These are phyloP conservation scores for Ailurus styani DNA, from an alignment of 2,113 vertebrate species.

Conservation along the genomic window DNA sequence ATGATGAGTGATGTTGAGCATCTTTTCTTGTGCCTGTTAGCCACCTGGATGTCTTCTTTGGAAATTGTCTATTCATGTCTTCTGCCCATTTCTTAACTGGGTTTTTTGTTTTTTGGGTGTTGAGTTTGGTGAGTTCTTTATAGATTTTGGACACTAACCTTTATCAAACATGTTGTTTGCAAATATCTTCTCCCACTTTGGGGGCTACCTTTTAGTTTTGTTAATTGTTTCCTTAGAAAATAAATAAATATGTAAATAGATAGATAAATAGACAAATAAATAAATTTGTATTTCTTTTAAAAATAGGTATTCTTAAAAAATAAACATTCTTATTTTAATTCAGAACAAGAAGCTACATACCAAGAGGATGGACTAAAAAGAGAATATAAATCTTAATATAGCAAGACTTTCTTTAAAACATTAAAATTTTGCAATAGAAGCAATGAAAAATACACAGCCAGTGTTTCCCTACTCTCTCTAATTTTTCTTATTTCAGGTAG, in stretches of 20 bases:
- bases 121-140: background rate
- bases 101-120: background rate
- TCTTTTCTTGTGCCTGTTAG: too few species aligned
- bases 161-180: background rate
- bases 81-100: background rate
- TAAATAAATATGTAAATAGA: background rate
- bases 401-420: background rate
- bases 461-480: background rate
- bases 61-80: too few species aligned
- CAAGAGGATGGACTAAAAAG: background rate
- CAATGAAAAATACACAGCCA: background rate
- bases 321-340: background rate
- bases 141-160: background rate
- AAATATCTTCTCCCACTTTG: background rate
- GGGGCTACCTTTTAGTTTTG: background rate
- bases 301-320: background rate
- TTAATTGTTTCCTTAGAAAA: background rate
- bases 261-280: background rate
- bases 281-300: background rate
- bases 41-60: too few species aligned
- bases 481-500: background rate
- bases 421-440: background rate
- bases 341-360: background rate
- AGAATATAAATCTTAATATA: background rate
- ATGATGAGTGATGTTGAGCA: too few species aligned